Evolutionary conservation across 2,888 invertebrate species (phyloP), one percentile per base, ranked within the genome.

Genomic region (Conistra vaccinii): DNA sequence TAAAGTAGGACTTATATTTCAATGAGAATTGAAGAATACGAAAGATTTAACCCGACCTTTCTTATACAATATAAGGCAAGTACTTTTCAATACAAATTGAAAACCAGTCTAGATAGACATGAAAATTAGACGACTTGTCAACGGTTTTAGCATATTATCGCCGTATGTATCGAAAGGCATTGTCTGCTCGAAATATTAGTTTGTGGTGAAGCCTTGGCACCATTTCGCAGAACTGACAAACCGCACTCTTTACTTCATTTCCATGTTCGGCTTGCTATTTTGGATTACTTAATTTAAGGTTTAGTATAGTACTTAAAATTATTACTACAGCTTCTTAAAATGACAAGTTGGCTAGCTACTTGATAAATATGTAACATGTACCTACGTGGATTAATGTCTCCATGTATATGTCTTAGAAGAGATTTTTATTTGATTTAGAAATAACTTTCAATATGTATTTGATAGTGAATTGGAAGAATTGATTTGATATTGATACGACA

Each of bases 91-190:
- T 5, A 65, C 51, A 79, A 75, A 66, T 73, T 86, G 66, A 66
- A 83, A 84, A 85, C 85, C 65, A 76, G 77, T 85, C 69, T 42
- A 83, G 76, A 85, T 84, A 84, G 69, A 73, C 74, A 86, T 78
- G 85, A 85, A 86, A 86, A 86, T 83, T 80, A 78, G 87, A 83
- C 83, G 76, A 76, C 68, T 86, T 85, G 78, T 76, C 39, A 45
- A 73, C 73, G 51, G 53, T 57, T 77, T 85, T 86, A 83, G 80
- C 87, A 85, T 86, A 81, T 83, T 83, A 86, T 86, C 85, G 76
- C 10, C 42, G 67, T 72, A 81, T 78, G 69, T 80, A 86, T 86
- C 87, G 73, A 69, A 81, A 83, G 61, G 74, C 69, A 83, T 86
- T 86, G 86, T 86, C 71, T 86, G 73, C 69, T 58, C 61, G 66